These are phyloP conservation scores for Hemicrepidius hirtus DNA, from an alignment of 2,888 invertebrate genomes.

Conservation along the genomic window DNA sequence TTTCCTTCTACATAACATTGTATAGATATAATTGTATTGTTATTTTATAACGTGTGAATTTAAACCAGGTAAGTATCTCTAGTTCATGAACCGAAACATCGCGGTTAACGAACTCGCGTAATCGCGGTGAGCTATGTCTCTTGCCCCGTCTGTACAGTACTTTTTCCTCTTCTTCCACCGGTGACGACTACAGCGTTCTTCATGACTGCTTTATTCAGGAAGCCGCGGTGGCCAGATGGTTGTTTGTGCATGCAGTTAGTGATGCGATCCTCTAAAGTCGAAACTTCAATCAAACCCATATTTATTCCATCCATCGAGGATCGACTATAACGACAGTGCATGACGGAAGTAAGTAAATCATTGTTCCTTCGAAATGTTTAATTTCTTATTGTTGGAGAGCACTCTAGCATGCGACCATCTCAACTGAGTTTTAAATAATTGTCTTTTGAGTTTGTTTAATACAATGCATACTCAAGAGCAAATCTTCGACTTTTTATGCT, in stretches of 20 bases:
- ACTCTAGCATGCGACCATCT: slow-evolving; percentile 14
- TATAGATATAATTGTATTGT: slow-evolving; percentile 18
- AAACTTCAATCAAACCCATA: slow-evolving; percentile 12
- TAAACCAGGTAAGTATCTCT: slow-evolving; percentile 48
- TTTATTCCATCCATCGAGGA: slow-evolving; percentile 36
- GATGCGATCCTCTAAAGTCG: slow-evolving; percentile 15
- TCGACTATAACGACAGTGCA: not conserved
- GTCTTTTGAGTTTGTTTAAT: not conserved
- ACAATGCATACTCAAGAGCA: not conserved
- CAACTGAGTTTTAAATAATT: slow-evolving; percentile 20
- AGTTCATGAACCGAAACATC: slow-evolving; percentile 47
- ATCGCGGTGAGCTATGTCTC: slow-evolving; percentile 42
- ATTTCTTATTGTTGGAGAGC: slow-evolving; percentile 25
- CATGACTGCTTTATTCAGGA: slow-evolving; percentile 39
- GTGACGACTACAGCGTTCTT: slow-evolving; percentile 20
- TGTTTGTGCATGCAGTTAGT: slow-evolving; percentile 35
- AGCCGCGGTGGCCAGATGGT: slow-evolving; percentile 24
- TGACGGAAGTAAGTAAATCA: slow-evolving; percentile 24
- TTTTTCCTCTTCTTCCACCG: slow-evolving; percentile 32
- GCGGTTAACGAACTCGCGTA: slow-evolving; percentile 44
- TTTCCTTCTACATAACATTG: not conserved
- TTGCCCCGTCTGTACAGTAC: slow-evolving; percentile 19
- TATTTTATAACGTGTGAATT: slow-evolving; percentile 41
- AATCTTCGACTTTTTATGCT: not conserved
- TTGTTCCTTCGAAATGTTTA: slow-evolving; percentile 23